A percentile compares a stretch with the other conserved stretches of the same genome.
Conservation (phyloP, 1,140 invertebrate species). For the Brachionus paranguensis region DNA sequence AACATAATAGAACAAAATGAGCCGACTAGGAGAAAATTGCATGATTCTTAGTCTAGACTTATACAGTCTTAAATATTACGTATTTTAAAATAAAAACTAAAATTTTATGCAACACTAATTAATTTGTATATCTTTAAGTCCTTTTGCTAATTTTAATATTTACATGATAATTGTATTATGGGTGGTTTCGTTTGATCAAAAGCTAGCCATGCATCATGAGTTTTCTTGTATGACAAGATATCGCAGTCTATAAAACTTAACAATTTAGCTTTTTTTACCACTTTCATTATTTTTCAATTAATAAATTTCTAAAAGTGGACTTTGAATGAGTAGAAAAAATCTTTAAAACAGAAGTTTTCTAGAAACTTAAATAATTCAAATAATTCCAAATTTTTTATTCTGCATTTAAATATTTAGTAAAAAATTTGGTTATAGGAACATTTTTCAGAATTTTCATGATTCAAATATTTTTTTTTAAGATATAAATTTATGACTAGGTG, state of each 20-base stretch:
- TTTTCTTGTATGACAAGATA: neutral
- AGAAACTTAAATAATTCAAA: too few relatives aligned
- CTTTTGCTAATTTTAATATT: neutral
- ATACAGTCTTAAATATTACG: neutral
- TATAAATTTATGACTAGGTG: too few relatives aligned
- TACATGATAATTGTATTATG: neutral
- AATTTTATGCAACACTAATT: neutral
- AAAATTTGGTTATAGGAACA: too few relatives aligned
- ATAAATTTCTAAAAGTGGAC: neutral
- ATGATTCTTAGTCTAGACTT: neutral
- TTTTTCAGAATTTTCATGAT: too few relatives aligned
- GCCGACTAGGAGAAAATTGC: neutral
- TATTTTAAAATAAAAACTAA: neutral
- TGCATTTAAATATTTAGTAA: too few relatives aligned
- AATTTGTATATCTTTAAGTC: neutral
- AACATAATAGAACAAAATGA: neutral
- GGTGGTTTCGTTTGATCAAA: neutral
- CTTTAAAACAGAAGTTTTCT: neutral
- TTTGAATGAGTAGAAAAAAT: neutral
- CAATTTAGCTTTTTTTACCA: neutral
- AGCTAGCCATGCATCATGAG: neutral
- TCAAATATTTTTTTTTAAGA: too few relatives aligned
- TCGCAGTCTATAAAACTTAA: neutral
- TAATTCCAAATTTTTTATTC: neutral
- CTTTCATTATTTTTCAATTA: neutral